phyloP scores from a whole-genome alignment of 2,797 vertebrate species.

The Perodicticus potto region DNA sequence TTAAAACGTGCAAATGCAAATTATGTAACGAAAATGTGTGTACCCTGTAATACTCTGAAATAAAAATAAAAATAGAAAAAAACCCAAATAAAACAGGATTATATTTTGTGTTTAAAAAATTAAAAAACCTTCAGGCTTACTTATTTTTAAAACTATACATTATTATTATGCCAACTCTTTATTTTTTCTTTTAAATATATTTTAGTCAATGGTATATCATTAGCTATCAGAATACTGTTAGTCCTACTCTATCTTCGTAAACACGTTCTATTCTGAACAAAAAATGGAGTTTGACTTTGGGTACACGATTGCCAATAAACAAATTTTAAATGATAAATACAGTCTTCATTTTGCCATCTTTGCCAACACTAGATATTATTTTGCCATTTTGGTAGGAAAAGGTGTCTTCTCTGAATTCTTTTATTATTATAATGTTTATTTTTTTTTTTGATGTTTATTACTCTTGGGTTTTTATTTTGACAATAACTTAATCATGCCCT shows the following conservation, averaged over 20 bases:
- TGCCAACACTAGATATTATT: neutral
- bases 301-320: neutral
- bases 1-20: no score
- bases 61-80: no score
- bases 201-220: neutral
- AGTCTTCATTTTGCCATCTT: conserved; percentile 31
- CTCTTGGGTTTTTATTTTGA: neutral
- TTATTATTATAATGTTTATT: neutral
- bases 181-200: neutral
- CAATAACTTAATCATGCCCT: neutral
- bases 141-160: neutral
- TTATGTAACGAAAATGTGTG: no score
- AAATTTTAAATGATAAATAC: neutral
- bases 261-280: neutral
- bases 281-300: conserved; percentile 8
- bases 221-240: neutral
- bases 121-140: neutral
- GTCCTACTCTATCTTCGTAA: neutral
- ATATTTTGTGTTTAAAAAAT: no score
- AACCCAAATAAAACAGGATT: no score
- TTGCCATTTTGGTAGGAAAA: neutral
- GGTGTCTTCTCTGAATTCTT: neutral
- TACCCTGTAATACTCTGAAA: no score
- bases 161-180: neutral
- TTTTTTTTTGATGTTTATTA: neutral